Evolutionary conservation across 2,888 invertebrate species (phyloP).

Genomic region (Drosophila limbata): DNA sequence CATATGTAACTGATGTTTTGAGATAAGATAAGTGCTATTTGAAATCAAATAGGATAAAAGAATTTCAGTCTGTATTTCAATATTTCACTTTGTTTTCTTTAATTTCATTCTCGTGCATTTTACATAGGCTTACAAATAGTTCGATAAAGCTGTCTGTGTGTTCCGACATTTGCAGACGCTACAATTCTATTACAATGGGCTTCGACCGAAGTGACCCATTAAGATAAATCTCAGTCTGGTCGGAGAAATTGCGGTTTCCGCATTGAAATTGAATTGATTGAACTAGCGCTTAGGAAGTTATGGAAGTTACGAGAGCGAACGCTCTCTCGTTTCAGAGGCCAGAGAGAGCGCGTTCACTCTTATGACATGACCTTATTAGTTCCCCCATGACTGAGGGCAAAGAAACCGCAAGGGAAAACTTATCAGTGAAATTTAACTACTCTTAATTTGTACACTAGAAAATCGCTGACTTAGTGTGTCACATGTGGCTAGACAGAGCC

Average conservation of each 20-base stretch:
- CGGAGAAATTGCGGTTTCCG: conserved; percentile 15
- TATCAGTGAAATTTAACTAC: background rate
- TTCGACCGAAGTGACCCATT: conserved; percentile 52
- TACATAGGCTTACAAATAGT: background rate
- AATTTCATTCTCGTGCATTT: background rate
- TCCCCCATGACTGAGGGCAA: background rate
- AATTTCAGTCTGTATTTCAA: background rate
- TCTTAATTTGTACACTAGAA: background rate
- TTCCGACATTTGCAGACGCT: conserved; percentile 19
- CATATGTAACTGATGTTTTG: conserved; percentile 4
- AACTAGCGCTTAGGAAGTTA: background rate
- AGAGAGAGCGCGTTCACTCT: background rate
- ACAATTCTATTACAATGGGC: conserved; percentile 3
- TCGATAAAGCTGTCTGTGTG: conserved; percentile 18
- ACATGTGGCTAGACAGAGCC: background rate
- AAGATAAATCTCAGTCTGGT: conserved; percentile 45
- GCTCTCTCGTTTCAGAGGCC: too few relatives aligned
- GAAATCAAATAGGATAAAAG: background rate
- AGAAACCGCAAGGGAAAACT: conserved; percentile 11
- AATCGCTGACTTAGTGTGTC: conserved; percentile 11
- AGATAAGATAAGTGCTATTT: conserved; percentile 16
- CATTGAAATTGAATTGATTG: conserved; percentile 18
- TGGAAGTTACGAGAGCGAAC: background rate
- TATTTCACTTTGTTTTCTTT: conserved; percentile 3
- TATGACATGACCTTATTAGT: background rate